Base-by-base conservation (phyloP, 2,113 vertebrate genomes). In the Anser cygnoides region DNA sequence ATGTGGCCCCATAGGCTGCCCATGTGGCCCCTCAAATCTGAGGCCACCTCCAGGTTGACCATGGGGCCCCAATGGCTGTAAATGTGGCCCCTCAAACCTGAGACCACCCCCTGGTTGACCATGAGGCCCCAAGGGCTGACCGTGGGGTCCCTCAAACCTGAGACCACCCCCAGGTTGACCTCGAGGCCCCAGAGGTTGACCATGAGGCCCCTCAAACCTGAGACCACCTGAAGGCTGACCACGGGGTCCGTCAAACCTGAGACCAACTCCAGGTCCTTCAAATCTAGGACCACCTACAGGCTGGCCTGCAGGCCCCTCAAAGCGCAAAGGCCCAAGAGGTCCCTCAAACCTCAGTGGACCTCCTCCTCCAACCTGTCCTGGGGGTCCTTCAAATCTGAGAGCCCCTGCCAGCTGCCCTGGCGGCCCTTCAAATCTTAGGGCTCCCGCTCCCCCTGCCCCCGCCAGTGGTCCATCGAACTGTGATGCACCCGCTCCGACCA, bases 61-160 rank as follows among this genome's bases (percentile, higher is more conserved):
- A 95, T 98, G 98, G 86, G 98, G 98, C 20, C 98, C 98, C 80
- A 99, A 96, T 14, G 98, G 97, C 78, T 98, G 97, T 72, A 98
- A 96, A 93, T 97, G 98, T 41, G 98, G 98, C 31, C 98, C 98
- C 49, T 99, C 98, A 98, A 98, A 99, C 68, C 98, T 97, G 86
- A 98, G 97, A 22, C 98, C 96, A 49, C 98, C 98, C 7, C 98
- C 98, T 62, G 98, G 97, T 79, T 98, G 98, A 97, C 98, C 98
- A 94, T 98, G 98, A 41, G 97, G 98, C 29, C 98, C 97, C 84
- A 98, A 97, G 18, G 98, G 98, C 81, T 98, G 98, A 93, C 98
- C 97, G 91, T 98, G 98, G 88, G 98, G 98, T 62, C 98, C 98
- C 84, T 99, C 98, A 98, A 99, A 99, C 68, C 98, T 98, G 87